Evolutionary conservation across 1,140 invertebrate species (phyloP), one percentile per base, ranked within the genome.

Genomic region (Alviniconcha marisindica): DNA sequence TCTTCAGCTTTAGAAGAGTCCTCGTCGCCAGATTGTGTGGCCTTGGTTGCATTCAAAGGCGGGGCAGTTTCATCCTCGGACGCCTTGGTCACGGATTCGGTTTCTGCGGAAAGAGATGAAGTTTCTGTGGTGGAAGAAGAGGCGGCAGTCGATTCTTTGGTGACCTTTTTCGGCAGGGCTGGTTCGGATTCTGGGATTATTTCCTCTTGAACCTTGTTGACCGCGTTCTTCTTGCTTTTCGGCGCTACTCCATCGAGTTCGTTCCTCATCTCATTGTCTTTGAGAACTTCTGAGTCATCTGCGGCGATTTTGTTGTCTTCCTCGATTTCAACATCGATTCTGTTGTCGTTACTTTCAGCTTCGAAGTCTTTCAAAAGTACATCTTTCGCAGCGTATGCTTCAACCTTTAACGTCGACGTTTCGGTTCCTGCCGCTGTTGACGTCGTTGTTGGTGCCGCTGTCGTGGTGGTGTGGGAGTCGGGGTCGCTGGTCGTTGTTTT

Each of bases 301-400:
- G 4, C 36, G 14, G 14, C 5, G 15, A 40, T n/a, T 38, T 38
- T 36, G 71, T 40, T 21, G 36, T 74, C 40, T 74, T 38, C 33
- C 5, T n/a, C n/a, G 15, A 7, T 74, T 40, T 38, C 71, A 21
- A 15, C 71, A 31, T 74, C 71, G 33, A 10, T 38, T 74, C 10
- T 15, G 36, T 36, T 36, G n/a, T 74, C 33, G 33, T 18, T 33
- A 15, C 40, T 24, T 5, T 40, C 71, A 15, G 3, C n/a, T 74
- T 21, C 33, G 71, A n/a, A 7, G 12, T 40, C 15, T 36, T 74
- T 44, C 33, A 44, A 21, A n/a, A n/a, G n/a, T n/a, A n/a, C n/a
- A 44, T 74, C 40, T 74, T 74, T 74, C 14, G 71, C 33, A 15
- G 21, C 71, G 40, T 74, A 63, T 14, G 60, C 60, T 31, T 63